A percentile compares a stretch with the other conserved stretches of the same genome.
Evolutionary conservation across 1,140 invertebrate species (phyloP).

Genomic region (Dysdera silvatica): DNA sequence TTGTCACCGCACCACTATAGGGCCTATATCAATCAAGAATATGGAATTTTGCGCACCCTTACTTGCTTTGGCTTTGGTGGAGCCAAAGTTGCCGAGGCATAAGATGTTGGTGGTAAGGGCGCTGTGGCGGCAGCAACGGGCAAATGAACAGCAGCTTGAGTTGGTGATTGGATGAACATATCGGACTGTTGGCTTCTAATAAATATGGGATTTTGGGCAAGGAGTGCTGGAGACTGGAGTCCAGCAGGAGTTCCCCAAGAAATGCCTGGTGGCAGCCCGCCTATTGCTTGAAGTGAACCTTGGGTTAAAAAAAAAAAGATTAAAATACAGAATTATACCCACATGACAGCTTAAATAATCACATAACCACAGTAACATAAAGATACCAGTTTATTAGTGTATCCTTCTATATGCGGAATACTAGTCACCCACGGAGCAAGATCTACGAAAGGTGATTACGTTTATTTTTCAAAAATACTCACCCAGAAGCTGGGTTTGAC

Average conservation of each 20-base stretch:
- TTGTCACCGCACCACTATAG: too few relatives aligned
- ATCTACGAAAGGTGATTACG: too few relatives aligned
- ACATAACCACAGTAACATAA: too few relatives aligned
- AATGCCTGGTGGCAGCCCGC: constrained; percentile 56
- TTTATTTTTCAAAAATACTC: background rate
- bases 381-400: too few relatives aligned
- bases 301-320: too few relatives aligned
- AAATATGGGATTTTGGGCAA: constrained; percentile 69
- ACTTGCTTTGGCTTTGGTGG: constrained; percentile 21
- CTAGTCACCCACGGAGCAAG: too few relatives aligned
- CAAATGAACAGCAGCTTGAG: constrained; percentile 33
- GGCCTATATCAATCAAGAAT: too few relatives aligned
- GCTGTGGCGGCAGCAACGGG: constrained; percentile 5
- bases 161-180: constrained; percentile 78
- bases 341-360: too few relatives aligned
- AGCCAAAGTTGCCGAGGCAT: background rate
- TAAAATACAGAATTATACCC: background rate
- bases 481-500: constrained; percentile 34
- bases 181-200: constrained; percentile 64
- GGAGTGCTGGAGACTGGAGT: constrained; percentile 55
- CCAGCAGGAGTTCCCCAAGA: constrained; percentile 48
- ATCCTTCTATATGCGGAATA: too few relatives aligned
- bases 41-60: background rate
- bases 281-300: constrained; percentile 44
- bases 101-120: constrained; percentile 10